Evolutionary conservation across 1,140 invertebrate genomes (phyloP), one percentile per base, ranked within the genome.

Genomic region (Asbolus verrucosus): DNA sequence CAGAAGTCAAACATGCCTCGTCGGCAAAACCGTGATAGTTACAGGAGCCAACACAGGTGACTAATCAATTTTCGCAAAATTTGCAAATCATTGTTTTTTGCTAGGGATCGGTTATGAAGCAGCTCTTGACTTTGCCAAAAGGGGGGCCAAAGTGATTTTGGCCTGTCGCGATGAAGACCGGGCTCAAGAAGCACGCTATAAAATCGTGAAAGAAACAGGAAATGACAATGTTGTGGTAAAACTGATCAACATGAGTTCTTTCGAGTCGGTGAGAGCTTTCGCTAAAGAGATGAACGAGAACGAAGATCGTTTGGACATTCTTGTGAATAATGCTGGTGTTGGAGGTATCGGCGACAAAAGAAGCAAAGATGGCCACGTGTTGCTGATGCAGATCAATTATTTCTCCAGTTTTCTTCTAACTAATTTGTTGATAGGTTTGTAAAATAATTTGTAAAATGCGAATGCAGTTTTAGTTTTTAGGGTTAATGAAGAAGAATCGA

Each of bases 321-420:
- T 96, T 1, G 87, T 96, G 30, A 93, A 95, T 78, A 96, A 95
- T 81, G 93, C 93, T 1, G 92, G 90, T 0, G 13, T 38, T 43
- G 88, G 85, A 36, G 67, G 73, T 8, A 15, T 78, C 2, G 43
- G 27, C 1, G 54, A 79, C 13, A 73, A 75, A 18, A 19, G 50
- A 9, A 85, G 85, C n/a, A 81, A 81, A 24, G 85, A 88, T 76
- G 83, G 83, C 3, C 74, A 86, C 11, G 82, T 86, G 67, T 70
- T 79, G 8, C 76, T 80, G 9, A 85, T 85, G 80, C 84, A 84
- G 39, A 76, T 83, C 8, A 87, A 88, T 73, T 81, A 87, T 76
- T 82, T 86, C 73, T 84, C 85, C 8, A 84, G 83, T 27, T 87
- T 87, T 78, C 77, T 88, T 13, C 74, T 88, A 3, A 87, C 86